Evolutionary conservation across 2,797 vertebrate species (phyloP).

Genomic region (Helicolenus hilgendorfi): DNA sequence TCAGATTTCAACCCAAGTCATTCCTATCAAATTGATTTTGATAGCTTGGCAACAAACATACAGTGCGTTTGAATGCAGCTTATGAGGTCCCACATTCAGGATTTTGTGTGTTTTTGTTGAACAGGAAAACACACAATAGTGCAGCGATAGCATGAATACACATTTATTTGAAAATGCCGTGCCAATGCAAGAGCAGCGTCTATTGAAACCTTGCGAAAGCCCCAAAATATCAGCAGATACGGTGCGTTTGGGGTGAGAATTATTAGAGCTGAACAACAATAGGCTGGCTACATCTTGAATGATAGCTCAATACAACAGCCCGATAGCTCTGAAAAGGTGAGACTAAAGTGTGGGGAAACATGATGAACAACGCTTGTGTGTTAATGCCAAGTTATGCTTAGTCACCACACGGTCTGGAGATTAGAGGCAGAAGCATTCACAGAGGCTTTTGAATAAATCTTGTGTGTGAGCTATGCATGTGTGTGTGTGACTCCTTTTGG

Average conservation of each 20-base stretch:
- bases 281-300: slow-evolving; percentile 10
- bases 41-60: slow-evolving; percentile 16
- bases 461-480: slow-evolving; percentile 7
- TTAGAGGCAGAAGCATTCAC: slow-evolving; percentile 53
- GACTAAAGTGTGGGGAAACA: slow-evolving; percentile 39
- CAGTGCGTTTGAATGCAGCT: neutral
- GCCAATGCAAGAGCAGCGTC: neutral
- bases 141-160: neutral
- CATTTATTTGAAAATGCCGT: slow-evolving; percentile 18
- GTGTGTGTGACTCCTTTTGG: slow-evolving; percentile 31
- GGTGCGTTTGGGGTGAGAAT: slow-evolving; percentile 6
- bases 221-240: neutral
- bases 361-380: slow-evolving; percentile 46
- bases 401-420: slow-evolving; percentile 59
- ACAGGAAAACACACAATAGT: neutral
- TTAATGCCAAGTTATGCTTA: slow-evolving; percentile 64
- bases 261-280: slow-evolving; percentile 13
- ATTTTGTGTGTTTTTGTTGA: neutral
- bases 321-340: slow-evolving; percentile 6
- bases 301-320: slow-evolving; percentile 18
- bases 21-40: slow-evolving; percentile 35
- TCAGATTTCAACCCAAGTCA: slow-evolving; percentile 30
- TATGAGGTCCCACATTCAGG: neutral
- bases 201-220: neutral
- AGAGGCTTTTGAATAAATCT: slow-evolving; percentile 62